Base-by-base conservation (phyloP, 2,797 vertebrate genomes). In the Neomorphus geoffroyi region DNA sequence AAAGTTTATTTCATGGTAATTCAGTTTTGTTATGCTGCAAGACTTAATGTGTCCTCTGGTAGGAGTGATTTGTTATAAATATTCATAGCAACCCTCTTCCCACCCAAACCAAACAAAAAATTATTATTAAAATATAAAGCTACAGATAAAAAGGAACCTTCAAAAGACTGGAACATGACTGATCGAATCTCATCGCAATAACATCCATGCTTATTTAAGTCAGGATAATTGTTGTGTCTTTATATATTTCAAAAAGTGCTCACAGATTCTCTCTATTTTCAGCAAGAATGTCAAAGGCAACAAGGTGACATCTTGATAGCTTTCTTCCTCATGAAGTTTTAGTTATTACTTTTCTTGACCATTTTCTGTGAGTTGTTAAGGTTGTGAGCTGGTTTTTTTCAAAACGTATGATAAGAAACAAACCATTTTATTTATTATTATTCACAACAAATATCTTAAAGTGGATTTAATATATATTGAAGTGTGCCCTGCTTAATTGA, bases 1-100 rank as follows among this genome's bases (percentile, higher is more conserved):
- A 98, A 98, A 98, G 98, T 98, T 98, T 98, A 98, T 98, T 98
- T 98, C 98, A 98, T 98, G 98, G 97, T 97, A 98, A 98, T 98
- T 98, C 98, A 97, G 97, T 98, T 98, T 98, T 98, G 98, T 97
- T 98, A 98, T 98, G 98, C 98, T 97, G 97, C 75, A 91, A 98
- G 97, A 98, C 97, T 98, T 98, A 98, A 98, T 98, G 98, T 97
- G 97, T 98, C 97, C 97, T 98, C 97, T 98, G 97, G 96, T 97
- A 97, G 96, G 92, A 98, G 91, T 94, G 92, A 94, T 97, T 97
- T 97, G 95, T 98, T 98, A 98, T 98, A 98, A 98, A 98, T 98
- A 98, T 98, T 98, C 97, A 98, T 98, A 97, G 96, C 88, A 95
- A 96, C 33, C 82, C 96, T 93, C 78, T 96, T 93, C 93, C 70